Base-by-base conservation (phyloP, 2,113 vertebrate genomes). In the Rutilus rutilus region DNA sequence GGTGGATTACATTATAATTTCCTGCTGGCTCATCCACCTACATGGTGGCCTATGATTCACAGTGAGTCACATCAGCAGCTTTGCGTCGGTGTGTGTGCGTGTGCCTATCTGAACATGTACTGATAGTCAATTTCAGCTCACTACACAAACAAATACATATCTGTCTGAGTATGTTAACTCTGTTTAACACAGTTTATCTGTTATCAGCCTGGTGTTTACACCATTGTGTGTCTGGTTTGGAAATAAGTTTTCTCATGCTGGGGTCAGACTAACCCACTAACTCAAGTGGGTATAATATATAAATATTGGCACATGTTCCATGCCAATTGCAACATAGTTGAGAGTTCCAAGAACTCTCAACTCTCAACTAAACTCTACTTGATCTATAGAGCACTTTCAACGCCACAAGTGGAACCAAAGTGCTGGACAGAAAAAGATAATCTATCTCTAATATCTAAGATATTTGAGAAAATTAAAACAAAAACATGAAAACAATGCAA, bases 51-150 rank as follows among this genome's bases (percentile, higher is more conserved):
- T 25, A 60, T 81, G 62, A 88, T 84, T 88, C 83, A 82, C 86
- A 30, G 11, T 88, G 81, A 88, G 62, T 90, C 90, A 85, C 65
- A 79, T 77, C 54, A 78, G 67, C 85, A 83, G 2, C 82, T 83
- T 88, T 86, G 76, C 83, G 69, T 84, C 12, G n/a, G 23, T 30
- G 9, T 84, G 30, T 60, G 27, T 78, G 60, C 27, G 1, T 73
- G 69, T 73, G 67, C 50, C 65, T 52, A 77, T 82, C 62, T 59
- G 65, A 76, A 86, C 45, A 45, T 78, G 65, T 65, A 54, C 39
- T 65, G 64, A 74, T 74, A 88, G 64, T 45, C 62, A 83, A 85
- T 39, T 65, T n/a, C 33, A 83, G 78, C 73, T 80, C 54, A 54
- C 73, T 33, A 77, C n/a, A 54, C 17, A 62, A 71, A 73, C 52